These are phyloP conservation scores for Carollia perspicillata DNA, from an alignment of 2,113 vertebrate species.

Conservation along the genomic window DNA sequence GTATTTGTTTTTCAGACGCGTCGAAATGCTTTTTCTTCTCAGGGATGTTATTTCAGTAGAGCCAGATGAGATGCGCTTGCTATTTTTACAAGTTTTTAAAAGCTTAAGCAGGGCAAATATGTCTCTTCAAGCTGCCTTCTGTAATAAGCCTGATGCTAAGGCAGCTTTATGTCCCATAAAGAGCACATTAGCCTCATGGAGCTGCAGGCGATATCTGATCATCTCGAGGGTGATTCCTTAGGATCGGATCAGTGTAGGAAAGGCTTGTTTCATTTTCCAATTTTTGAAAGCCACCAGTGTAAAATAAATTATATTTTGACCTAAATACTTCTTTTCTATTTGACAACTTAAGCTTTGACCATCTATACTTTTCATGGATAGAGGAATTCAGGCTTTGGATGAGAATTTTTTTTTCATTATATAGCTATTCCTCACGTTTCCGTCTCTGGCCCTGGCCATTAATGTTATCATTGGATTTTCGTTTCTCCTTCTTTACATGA, in stretches of 20 bases:
- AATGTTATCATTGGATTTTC: not conserved
- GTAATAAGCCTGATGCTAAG: constrained; percentile 68
- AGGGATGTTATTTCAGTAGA: constrained; percentile 69
- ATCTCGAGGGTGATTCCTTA: constrained; percentile 34
- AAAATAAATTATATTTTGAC: constrained; percentile 25
- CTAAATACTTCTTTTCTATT: not conserved
- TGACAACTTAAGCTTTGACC: not conserved
- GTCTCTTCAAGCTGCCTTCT: constrained; percentile 71
- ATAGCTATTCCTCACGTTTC: not conserved
- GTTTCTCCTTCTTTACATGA: not conserved
- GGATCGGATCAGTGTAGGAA: constrained; percentile 26
- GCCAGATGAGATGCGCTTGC: constrained; percentile 73
- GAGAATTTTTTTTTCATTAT: not conserved
- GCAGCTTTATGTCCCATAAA: constrained; percentile 71
- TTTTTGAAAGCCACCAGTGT: constrained; percentile 30
- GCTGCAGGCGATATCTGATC: constrained; percentile 43
- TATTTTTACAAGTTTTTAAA: constrained; percentile 77
- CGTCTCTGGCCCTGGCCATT: not conserved
- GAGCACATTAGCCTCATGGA: constrained; percentile 64
- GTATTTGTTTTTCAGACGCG: constrained; percentile 62
- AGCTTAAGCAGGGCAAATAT: constrained; percentile 76
- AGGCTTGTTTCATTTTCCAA: constrained; percentile 24
- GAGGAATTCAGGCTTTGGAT: not conserved
- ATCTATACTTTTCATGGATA: not conserved
- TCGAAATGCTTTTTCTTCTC: constrained; percentile 64